These are phyloP conservation scores for Phrynocephalus vlangalii DNA, from an alignment of 2,797 vertebrate species.

Conservation along the genomic window DNA sequence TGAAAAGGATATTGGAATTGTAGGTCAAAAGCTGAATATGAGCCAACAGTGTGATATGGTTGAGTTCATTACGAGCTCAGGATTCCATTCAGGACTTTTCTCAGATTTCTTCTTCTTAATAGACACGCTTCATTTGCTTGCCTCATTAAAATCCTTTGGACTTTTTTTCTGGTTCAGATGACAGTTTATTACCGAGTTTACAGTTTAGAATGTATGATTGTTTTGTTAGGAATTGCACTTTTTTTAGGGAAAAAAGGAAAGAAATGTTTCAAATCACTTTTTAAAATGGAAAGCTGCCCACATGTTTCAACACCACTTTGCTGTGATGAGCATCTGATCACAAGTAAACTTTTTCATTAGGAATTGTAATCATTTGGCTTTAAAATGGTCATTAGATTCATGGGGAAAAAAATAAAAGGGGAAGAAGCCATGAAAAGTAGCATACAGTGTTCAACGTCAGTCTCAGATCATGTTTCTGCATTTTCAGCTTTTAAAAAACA, in stretches of 20 bases:
- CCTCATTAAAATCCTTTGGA: constrained; percentile 2
- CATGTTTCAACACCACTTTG: background rate
- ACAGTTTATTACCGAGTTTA: background rate
- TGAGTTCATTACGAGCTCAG: too few relatives aligned
- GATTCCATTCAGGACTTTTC: too few relatives aligned
- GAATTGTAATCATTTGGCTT: constrained; percentile 33
- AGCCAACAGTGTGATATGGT: too few relatives aligned
- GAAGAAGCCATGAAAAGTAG: background rate
- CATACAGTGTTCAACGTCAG: background rate
- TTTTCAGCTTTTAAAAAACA: background rate
- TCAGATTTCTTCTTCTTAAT: background rate
- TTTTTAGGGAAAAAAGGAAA: constrained; percentile 19
- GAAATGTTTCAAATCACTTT: background rate
- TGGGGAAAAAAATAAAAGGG: constrained; percentile 24
- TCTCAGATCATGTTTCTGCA: background rate
- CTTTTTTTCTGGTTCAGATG: background rate
- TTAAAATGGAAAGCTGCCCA: background rate
- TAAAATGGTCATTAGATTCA: constrained; percentile 49
- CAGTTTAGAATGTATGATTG: constrained; percentile 18
- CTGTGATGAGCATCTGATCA: background rate
- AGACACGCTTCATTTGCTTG: background rate
- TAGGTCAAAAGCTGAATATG: too few relatives aligned
- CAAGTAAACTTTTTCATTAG: constrained; percentile 26
- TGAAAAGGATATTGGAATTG: too few relatives aligned
- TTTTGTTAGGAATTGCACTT: constrained; percentile 4